phyloP scores from a whole-genome alignment of 2,797 vertebrate genomes.

The Phataginus tetradactyla region DNA sequence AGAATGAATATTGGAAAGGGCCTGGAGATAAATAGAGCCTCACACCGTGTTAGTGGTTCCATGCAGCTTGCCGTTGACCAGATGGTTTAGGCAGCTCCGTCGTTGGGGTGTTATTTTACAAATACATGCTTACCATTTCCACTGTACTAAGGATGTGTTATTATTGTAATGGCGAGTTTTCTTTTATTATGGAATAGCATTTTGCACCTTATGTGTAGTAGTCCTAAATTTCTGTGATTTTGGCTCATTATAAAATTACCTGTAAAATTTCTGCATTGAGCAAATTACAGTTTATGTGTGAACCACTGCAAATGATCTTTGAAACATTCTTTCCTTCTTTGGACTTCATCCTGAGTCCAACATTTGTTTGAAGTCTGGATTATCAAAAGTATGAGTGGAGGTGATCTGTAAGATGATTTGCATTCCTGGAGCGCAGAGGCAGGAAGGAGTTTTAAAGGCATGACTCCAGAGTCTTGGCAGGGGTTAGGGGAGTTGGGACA shows the following conservation, averaged over 20 bases:
- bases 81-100: not conserved
- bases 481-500: too few relatives aligned
- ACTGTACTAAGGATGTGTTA: not conserved
- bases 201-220: not conserved
- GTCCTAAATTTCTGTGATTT: not conserved
- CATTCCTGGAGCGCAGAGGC: not conserved
- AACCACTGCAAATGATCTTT: not conserved
- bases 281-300: not conserved
- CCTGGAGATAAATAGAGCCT: not conserved
- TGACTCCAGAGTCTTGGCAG: not conserved
- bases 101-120: not conserved
- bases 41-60: accelerated
- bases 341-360: not conserved
- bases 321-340: not conserved
- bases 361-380: not conserved
- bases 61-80: accelerated
- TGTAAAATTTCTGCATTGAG: not conserved
- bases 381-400: not conserved
- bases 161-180: not conserved
- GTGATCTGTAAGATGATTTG: too few relatives aligned
- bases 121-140: not conserved
- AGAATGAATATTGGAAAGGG: not conserved
- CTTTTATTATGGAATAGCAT: not conserved
- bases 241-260: not conserved
- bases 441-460: not conserved